phyloP scores from a whole-genome alignment of 2,888 invertebrate genomes.

The Toxonevra muliebris region DNA sequence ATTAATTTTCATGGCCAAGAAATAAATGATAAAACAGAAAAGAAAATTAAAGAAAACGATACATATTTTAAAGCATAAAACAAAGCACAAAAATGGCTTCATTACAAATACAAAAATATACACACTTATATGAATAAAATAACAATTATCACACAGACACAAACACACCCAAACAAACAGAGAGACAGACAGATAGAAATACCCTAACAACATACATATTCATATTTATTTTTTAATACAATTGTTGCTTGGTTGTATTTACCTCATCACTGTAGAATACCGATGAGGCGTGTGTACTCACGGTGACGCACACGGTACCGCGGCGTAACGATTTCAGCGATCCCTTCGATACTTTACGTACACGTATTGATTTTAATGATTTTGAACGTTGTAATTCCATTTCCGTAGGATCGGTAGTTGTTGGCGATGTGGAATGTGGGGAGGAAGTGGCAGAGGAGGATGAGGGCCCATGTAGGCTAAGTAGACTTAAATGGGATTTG shows the following conservation, averaged over 20 bases:
- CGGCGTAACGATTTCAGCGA: constrained; percentile 52
- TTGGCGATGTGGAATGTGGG: constrained; percentile 11
- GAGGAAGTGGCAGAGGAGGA: constrained; percentile 13
- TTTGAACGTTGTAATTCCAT: constrained; percentile 55
- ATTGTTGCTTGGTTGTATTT: constrained; percentile 34
- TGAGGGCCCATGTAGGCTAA: constrained; percentile 31
- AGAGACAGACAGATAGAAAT: background rate
- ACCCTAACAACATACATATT: background rate
- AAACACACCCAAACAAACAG: background rate
- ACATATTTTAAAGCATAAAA: constrained; percentile 4
- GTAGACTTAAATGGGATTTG: constrained; percentile 41
- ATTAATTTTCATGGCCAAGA: constrained; percentile 43
- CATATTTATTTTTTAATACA: background rate
- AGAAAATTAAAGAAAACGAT: constrained; percentile 16
- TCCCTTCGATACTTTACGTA: constrained; percentile 52
- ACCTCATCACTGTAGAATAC: constrained; percentile 51
- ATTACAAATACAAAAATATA: constrained; percentile 5
- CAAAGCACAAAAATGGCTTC: constrained; percentile 7
- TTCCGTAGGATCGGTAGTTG: constrained; percentile 32
- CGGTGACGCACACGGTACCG: constrained; percentile 51
- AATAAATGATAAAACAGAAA: constrained; percentile 21
- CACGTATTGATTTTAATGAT: constrained; percentile 53
- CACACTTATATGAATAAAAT: constrained; percentile 3
- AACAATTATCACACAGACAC: background rate
- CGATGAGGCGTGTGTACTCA: constrained; percentile 51